Evolutionary conservation across 2,888 invertebrate species (phyloP), one percentile per base, ranked within the genome.

Genomic region (Acronicta psi): DNA sequence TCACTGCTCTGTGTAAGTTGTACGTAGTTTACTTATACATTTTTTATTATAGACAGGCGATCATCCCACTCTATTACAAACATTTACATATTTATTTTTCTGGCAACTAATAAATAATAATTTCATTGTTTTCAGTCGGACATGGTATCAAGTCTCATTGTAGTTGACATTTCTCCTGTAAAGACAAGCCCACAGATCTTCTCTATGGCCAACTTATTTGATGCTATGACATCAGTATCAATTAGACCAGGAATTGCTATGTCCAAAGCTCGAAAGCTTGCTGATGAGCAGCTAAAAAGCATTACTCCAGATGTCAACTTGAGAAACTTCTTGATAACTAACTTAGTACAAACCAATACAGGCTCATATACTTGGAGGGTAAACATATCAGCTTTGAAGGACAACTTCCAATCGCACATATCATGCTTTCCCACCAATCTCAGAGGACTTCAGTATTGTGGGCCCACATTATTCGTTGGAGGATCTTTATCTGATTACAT

Each of bases 401-500:
- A 95, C 8, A 96, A 96, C 81, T 96, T 97, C 73, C 84, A 93
- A 17, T 85, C 94, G 1, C 91, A 96, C 36, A 95, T 98, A 49
- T 94, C 96, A 4, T 85, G 85, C 20, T 97, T 98, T 88, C 97
- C 97, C 0, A 76, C 94, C 6, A 90, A 85, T 67, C 68, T 93
- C 74, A 89, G 82, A 73, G 92, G 92, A 2, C 81, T 93, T 13
- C 93, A 94, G 64, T 97, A 95, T 79, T 84, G 90, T 60, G 97
- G 97, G 3, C 97, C 97, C 2, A 96, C 97, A 0, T 86, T 98
- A 7, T 99, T 99, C 87, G 92, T 99, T 58, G 97, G 96, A 64
- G 99, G 99, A 51, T 95, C 93, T 13, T 92, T 96, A n/a, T 99
- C 99, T 1, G 96, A 96, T 86, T 98, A 97, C 86, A 95, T 99